phyloP scores from a whole-genome alignment of 2,888 invertebrate species.

The Chironomus tentans region DNA sequence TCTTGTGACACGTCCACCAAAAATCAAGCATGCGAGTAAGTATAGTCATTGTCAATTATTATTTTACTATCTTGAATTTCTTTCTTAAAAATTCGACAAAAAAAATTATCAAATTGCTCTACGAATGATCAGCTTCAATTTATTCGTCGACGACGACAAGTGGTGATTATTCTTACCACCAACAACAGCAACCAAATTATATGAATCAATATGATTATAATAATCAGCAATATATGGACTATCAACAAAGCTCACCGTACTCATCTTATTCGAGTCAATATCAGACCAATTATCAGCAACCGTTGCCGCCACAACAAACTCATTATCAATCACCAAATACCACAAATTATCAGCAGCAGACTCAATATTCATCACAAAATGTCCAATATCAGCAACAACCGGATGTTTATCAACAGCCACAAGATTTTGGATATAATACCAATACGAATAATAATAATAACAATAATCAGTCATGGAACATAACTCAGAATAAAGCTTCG shows the following conservation, averaged over 20 bases:
- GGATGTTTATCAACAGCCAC: neutral
- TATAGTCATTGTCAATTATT: neutral
- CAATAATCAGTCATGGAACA: conserved; percentile 10
- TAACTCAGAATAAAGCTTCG: conserved; percentile 15
- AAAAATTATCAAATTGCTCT: too few species aligned
- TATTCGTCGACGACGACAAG: neutral
- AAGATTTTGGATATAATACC: neutral
- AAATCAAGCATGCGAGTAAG: conserved; percentile 48
- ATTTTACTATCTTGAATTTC: neutral
- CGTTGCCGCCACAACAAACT: neutral
- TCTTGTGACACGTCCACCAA: conserved; percentile 70
- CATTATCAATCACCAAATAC: neutral
- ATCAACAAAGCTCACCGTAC: neutral
- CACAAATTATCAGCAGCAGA: neutral
- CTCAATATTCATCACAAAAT: too few species aligned
- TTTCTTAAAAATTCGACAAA: neutral
- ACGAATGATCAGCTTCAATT: neutral
- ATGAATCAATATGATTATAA: neutral
- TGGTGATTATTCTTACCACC: conserved; percentile 15
- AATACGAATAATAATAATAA: neutral
- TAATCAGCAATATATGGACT: neutral
- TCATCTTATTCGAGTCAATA: neutral
- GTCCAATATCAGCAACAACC: neutral
- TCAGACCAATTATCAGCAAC: neutral
- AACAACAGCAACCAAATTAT: conserved; percentile 4